Evolutionary conservation across 2,113 vertebrate genomes (phyloP), one percentile per base, ranked within the genome.

Genomic region (Stercorarius parasiticus): DNA sequence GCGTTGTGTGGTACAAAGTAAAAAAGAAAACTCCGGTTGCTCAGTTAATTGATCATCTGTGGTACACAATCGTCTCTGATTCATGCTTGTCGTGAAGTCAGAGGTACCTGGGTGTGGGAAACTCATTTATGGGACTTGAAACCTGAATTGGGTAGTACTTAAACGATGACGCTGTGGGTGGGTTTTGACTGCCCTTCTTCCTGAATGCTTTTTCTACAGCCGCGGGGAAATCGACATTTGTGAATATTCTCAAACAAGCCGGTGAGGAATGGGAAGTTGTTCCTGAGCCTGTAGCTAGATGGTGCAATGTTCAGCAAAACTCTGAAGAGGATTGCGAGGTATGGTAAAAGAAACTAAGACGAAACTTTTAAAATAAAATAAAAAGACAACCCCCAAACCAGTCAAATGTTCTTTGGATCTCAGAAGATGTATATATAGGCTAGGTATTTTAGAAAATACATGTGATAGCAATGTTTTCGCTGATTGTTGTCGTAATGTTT

Each of bases 221-320:
- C 79, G 98, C 99, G 25, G 99, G 99, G 9, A 99, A 99, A 70
- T 99, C 99, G 0, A 99, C 99, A 0, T 99, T 99, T 97, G 98
- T 99, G 92, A 98, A 98, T 87, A 93, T 99, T 61, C 97, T 99
- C 94, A 99, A 99, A 66, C 90, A 98, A 93, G 97, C 98, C 29
- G 98, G 59, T 30, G 86, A 98, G 30, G 99, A 99, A 9, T 99
- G 99, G 99, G 99, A 99, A 29, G 98, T 99, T 32, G 99, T 99
- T 90, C 99, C 98, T 1, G 99, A 99, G 87, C 99, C 99, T 4
- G 97, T 99, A 96, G 99, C 99, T 90, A 98, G 99, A 23, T 99
- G 99, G 99, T 99, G 99, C 98, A 99, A 99, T 42, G 98, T 99
- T 32, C 99, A 99, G 78, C 95, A 97, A 47, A 98, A 98, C 27